A percentile compares a stretch with the other conserved stretches of the same genome.
These are phyloP conservation scores for Sprattus sprattus DNA, from an alignment of 2,113 vertebrate species.

Conservation along the genomic window DNA sequence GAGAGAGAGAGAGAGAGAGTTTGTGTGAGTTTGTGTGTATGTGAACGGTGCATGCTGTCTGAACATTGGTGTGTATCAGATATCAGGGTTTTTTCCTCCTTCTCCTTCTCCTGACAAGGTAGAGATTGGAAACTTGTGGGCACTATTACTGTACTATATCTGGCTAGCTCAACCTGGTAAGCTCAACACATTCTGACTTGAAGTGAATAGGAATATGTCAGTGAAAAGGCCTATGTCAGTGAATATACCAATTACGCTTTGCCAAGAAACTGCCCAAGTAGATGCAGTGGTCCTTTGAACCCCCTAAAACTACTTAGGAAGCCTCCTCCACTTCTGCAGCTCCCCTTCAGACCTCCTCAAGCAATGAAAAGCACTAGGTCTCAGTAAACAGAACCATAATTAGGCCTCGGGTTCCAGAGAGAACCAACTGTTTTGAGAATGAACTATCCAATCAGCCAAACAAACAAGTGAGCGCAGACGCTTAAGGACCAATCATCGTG, in stretches of 20 bases:
- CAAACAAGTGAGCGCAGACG: too few relatives aligned
- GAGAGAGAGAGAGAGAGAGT: background rate
- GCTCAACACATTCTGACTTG: background rate
- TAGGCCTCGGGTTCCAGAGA: background rate
- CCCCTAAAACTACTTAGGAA: background rate
- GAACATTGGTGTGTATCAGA: background rate
- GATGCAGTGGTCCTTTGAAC: background rate
- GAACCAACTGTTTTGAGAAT: too few relatives aligned
- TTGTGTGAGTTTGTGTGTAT: background rate
- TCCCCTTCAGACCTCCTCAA: background rate
- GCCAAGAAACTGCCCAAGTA: background rate
- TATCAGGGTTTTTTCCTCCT: background rate
- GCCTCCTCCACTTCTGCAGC: background rate
- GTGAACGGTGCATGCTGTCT: background rate
- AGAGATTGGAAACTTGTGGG: background rate
- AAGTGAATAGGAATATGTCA: background rate
- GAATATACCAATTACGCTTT: background rate
- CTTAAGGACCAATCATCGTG: background rate
- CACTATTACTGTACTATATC: background rate
- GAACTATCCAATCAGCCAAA: too few relatives aligned
- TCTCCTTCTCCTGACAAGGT: background rate
- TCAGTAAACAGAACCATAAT: background rate
- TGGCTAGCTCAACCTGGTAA: background rate
- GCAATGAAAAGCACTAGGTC: background rate
- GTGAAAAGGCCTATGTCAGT: background rate